phyloP scores from a whole-genome alignment of 2,113 vertebrate genomes.

The Cricetomys ansorgei region DNA sequence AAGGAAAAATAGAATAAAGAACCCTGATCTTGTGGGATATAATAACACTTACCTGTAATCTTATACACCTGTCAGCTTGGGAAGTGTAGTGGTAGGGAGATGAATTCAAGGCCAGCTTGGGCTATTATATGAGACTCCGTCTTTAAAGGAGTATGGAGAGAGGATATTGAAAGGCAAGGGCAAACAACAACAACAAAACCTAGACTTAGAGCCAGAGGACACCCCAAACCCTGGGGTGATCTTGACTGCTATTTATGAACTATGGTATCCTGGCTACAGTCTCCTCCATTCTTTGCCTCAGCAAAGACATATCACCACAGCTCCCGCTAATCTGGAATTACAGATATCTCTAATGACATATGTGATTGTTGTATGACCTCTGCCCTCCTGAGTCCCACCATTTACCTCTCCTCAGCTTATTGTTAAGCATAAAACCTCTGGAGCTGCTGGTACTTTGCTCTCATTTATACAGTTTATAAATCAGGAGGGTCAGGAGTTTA shows the following conservation, averaged over 20 bases:
- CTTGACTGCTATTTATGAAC: not conserved
- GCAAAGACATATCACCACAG: not conserved
- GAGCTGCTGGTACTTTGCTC: constrained; percentile 18
- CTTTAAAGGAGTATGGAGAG: not conserved
- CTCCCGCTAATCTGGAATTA: constrained; percentile 26
- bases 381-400: not conserved
- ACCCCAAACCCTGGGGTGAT: not conserved
- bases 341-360: not conserved
- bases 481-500: not conserved
- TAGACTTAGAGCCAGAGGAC: not conserved
- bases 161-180: not conserved
- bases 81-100: not conserved
- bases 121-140: not conserved
- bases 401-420: not conserved
- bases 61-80: not conserved
- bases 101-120: not conserved
- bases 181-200: not conserved
- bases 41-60: not conserved
- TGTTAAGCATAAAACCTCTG: not conserved
- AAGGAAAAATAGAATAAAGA: constrained; percentile 32
- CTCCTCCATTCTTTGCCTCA: not conserved
- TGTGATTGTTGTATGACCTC: not conserved
- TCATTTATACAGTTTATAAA: constrained; percentile 49
- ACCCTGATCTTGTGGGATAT: not conserved
- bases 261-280: not conserved